These are phyloP conservation scores for Plagodis pulveraria DNA, from an alignment of 2,888 invertebrate species.

Conservation along the genomic window DNA sequence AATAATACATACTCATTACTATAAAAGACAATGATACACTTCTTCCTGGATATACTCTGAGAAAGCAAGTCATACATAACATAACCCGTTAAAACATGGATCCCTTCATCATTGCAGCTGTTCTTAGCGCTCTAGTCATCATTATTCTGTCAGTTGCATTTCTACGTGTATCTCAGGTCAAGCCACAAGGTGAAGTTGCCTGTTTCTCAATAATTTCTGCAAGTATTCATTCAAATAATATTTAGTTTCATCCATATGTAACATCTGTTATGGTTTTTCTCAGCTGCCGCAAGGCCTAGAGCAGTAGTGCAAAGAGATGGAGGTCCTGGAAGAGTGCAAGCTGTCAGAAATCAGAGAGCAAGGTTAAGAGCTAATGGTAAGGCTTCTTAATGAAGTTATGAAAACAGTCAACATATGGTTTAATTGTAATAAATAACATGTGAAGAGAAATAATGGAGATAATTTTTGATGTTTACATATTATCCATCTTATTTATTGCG, in stretches of 20 bases:
- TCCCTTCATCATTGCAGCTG: slow-evolving; percentile 74
- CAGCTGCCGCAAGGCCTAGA: slow-evolving; percentile 66
- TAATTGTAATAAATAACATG: no score
- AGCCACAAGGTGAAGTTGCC: slow-evolving; percentile 60
- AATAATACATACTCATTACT: no score
- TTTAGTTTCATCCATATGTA: slow-evolving; percentile 18
- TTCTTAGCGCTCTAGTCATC: slow-evolving; percentile 71
- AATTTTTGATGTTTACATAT: no score
- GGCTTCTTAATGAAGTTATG: neutral
- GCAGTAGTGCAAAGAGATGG: slow-evolving; percentile 79
- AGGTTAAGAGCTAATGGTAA: slow-evolving; percentile 86
- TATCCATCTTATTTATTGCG: no score
- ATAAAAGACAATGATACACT: no score
- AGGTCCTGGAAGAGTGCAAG: slow-evolving; percentile 88
- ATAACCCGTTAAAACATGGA: slow-evolving; percentile 57
- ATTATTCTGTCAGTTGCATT: slow-evolving; percentile 65
- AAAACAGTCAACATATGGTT: no score
- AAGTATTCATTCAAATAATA: slow-evolving; percentile 5
- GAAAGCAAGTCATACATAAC: neutral
- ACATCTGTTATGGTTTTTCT: slow-evolving; percentile 15
- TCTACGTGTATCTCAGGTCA: slow-evolving; percentile 61
- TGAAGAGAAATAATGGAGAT: no score
- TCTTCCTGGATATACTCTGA: no score
- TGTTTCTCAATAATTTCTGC: neutral
- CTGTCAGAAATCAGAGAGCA: slow-evolving; percentile 89